Percentiles rank a stretch among this genome's conserved stretches.
These are phyloP conservation scores for Deilephila porcellus DNA, from an alignment of 2,888 invertebrate species.

Conservation along the genomic window DNA sequence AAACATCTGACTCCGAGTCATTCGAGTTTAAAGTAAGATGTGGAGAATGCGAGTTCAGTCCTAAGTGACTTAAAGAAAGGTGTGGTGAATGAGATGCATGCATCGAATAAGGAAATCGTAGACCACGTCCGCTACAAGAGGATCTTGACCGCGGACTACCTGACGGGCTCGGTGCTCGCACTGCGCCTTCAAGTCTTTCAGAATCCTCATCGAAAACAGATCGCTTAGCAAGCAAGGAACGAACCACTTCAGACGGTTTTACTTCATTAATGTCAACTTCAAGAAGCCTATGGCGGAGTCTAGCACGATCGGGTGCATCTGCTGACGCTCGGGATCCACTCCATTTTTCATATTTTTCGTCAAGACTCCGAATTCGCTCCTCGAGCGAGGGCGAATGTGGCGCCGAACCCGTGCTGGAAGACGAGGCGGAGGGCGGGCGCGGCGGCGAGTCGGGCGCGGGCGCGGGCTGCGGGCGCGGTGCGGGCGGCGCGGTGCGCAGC, in stretches of 20 bases:
- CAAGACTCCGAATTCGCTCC: conserved; percentile 95
- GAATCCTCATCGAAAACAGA: conserved; percentile 98
- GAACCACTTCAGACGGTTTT: conserved; percentile 97
- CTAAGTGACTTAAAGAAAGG: conserved; percentile 22
- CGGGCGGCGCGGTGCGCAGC: conserved; percentile 79
- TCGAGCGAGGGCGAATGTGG: conserved; percentile 92
- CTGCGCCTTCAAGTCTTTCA: conserved; percentile 95
- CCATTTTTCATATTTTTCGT: conserved; percentile 97
- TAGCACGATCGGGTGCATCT: conserved; percentile 84
- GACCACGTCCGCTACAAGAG: conserved; percentile 72
- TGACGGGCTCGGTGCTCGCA: conserved; percentile 89
- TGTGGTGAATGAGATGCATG: conserved; percentile 85
- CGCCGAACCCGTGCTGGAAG: conserved; percentile 89
- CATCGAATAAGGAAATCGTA: conserved; percentile 92
- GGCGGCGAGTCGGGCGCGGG: conserved; percentile 88
- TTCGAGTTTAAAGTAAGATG: conserved; percentile 16
- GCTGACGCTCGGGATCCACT: conserved; percentile 86
- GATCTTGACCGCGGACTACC: conserved; percentile 77
- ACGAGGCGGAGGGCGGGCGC: conserved; percentile 89
- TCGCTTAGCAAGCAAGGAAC: conserved; percentile 94
- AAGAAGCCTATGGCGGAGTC: conserved; percentile 89
- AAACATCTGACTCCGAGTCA: conserved; percentile 26
- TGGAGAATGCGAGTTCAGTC: conserved; percentile 26
- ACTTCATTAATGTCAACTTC: conserved; percentile 92
- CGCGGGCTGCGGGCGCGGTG: conserved; percentile 73